Conservation (phyloP, 1,140 invertebrate species). For the Hylyphantes graminicola region DNA sequence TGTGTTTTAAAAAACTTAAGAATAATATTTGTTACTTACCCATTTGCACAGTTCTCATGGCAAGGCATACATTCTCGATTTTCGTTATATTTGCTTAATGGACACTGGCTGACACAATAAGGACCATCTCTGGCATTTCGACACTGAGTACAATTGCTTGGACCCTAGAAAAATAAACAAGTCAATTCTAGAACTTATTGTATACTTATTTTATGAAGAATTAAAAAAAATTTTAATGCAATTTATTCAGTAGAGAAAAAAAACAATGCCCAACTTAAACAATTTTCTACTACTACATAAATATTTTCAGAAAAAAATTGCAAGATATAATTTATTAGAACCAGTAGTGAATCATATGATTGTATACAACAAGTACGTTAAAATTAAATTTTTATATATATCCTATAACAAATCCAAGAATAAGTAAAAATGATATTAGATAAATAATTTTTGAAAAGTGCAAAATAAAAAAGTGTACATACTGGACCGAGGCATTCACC, state of each 20-base stretch:
- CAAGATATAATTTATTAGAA: no score
- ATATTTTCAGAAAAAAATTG: no score
- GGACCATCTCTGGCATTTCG: constrained; percentile 88
- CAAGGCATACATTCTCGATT: constrained; percentile 82
- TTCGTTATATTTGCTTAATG: constrained; percentile 81
- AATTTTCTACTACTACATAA: neutral
- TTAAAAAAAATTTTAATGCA: neutral
- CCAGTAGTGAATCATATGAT: no score
- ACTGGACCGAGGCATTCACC: constrained; percentile 82
- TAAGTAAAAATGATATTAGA: neutral
- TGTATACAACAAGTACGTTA: no score
- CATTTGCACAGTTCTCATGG: constrained; percentile 87
- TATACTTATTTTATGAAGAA: neutral
- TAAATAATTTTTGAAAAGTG: neutral
- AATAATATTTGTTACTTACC: constrained; percentile 53
- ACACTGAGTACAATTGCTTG: constrained; percentile 88
- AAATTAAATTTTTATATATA: no score
- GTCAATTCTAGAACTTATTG: no score
- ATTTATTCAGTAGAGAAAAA: neutral
- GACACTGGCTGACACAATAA: constrained; percentile 87
- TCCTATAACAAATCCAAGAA: no score
- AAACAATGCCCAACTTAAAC: neutral
- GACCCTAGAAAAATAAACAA: constrained; percentile 68
- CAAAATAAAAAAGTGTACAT: constrained; percentile 3
- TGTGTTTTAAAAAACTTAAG: neutral